Evolutionary conservation across 2,888 invertebrate genomes (phyloP).

Genomic region (Nemotelus nigrinus): DNA sequence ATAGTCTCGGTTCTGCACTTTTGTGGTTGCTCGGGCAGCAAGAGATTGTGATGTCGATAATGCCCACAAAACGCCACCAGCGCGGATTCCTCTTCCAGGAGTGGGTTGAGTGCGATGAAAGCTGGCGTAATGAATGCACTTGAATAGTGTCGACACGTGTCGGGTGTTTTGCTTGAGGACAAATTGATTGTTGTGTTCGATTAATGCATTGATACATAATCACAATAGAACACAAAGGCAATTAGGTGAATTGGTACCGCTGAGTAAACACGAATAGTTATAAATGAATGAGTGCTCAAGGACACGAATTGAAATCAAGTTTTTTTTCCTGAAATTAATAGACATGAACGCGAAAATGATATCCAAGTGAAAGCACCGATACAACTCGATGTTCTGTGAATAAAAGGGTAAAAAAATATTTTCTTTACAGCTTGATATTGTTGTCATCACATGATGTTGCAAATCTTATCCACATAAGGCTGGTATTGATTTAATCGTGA

Average conservation of each 20-base stretch:
- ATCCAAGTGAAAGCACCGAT: no score
- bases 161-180: slow-evolving; percentile 9
- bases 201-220: neutral
- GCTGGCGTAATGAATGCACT: slow-evolving; percentile 15
- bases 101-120: neutral
- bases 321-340: no score
- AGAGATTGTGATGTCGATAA: slow-evolving; percentile 17
- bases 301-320: no score
- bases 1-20: neutral
- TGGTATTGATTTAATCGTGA: no score
- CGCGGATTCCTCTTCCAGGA: neutral
- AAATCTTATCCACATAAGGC: no score
- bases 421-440: no score
- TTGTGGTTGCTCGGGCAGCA: slow-evolving; percentile 8
- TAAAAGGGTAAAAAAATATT: no score
- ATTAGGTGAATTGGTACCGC: neutral
- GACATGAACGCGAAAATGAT: no score
- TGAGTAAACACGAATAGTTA: no score
- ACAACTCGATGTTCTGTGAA: no score
- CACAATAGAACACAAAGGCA: neutral
- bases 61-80: neutral
- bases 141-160: slow-evolving; percentile 22
- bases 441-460: no score
- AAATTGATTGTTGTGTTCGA: slow-evolving; percentile 5
- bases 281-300: no score